phyloP scores from a whole-genome alignment of 1,140 invertebrate genomes.

The Agrypnia vestita region DNA sequence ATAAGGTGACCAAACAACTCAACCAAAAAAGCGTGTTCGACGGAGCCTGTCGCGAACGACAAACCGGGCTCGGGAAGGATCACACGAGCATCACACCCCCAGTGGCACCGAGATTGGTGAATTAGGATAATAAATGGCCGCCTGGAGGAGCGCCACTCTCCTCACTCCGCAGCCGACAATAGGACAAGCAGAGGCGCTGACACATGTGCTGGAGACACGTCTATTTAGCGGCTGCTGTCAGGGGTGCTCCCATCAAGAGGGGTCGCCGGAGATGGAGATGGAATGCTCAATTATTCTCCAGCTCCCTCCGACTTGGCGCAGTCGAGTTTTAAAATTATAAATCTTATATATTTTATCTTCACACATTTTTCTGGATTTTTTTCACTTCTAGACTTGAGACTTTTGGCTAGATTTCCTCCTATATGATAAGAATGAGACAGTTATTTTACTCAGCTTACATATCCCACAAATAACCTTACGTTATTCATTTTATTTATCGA shows the following conservation, averaged over 20 bases:
- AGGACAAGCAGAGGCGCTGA: background rate
- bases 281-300: background rate
- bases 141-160: background rate
- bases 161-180: constrained; percentile 24
- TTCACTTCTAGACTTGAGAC: background rate
- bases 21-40: too few species aligned
- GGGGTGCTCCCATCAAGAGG: background rate
- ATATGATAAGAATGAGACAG: too few species aligned
- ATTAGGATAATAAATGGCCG: constrained; percentile 35
- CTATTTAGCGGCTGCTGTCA: background rate
- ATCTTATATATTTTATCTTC: background rate
- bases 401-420: too few species aligned
- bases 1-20: too few species aligned
- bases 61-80: background rate
- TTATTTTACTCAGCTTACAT: too few species aligned
- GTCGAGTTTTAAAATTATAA: background rate
- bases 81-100: background rate
- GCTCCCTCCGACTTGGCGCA: background rate
- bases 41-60: background rate
- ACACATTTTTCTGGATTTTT: background rate
- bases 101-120: constrained; percentile 6
- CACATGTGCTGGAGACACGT: constrained; percentile 23
- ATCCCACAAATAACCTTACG: background rate
- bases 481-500: too few species aligned
- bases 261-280: background rate